Evolutionary conservation across 53 echinoderm and acorn worm genomes (phyloP), one percentile per base, ranked within the genome.

Genomic region (Henricia sp.): DNA sequence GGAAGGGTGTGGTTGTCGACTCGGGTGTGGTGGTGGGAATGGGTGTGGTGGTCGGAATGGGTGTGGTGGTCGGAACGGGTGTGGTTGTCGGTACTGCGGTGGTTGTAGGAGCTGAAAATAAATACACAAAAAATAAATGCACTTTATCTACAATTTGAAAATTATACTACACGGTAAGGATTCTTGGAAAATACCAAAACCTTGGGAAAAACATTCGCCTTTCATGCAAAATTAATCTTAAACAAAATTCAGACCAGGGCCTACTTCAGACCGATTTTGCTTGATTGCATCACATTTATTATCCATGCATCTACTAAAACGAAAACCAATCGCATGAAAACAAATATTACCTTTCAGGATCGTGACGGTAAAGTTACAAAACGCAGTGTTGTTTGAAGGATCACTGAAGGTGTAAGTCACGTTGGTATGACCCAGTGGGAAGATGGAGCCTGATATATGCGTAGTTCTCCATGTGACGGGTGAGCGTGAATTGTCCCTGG

Each of bases 391-490:
- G 64, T 88, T 85, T 57, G 67, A 74, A 0, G 56, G 35, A 50
- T 92, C 92, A 1, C 74, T 82, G 52, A 82, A 92, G 13, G 89
- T 84, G 40, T 85, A 88, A 30, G 67, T 70, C 44, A 92, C 92
- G 24, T 65, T 50, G 25, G 82, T 86, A 19, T 28, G 42, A 34
- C 88, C 85, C 8, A 59, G 82, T 0, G 82, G 71, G 42, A 92
- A 92, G 12, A 53, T 27, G 16, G 73, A 38, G 30, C 85, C 85
- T 0, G 92, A 85, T 27, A 52, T 43, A 38, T 28, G 25, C 71
- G 43, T 85, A 3, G 70, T 60, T 33, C 24, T 52, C 67, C 51
- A 51, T 26, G 65, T 20, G 13, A 87, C 33, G 19, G 25, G 30
- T 64, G 35, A 19, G 3, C 68, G 65, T 8, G 85, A 82, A 74